phyloP scores from a whole-genome alignment of 2,888 invertebrate genomes.

The Deilephila elpenor region DNA sequence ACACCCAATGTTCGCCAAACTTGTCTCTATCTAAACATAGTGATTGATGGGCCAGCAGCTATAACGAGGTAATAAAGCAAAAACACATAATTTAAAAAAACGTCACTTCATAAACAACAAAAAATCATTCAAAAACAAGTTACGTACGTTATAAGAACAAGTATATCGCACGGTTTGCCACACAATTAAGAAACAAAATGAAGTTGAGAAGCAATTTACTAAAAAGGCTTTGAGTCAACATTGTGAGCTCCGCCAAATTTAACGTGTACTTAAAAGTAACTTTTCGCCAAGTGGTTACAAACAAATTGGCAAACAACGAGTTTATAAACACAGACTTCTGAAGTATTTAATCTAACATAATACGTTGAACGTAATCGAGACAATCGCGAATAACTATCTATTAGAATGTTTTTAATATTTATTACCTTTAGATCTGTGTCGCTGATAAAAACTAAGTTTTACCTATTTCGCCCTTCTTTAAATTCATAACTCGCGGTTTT shows the following conservation, averaged over 20 bases:
- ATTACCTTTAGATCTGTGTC: slow-evolving; percentile 8
- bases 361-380: not conserved
- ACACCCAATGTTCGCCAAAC: too few species aligned
- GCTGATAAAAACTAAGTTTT: not conserved
- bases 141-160: not conserved
- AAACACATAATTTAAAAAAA: not conserved
- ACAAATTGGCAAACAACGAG: not conserved
- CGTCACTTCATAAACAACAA: not conserved
- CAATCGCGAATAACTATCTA: not conserved
- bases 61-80: too few species aligned
- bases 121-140: not conserved
- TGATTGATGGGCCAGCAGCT: too few species aligned
- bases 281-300: slow-evolving; percentile 24
- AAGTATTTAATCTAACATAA: not conserved
- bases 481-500: slow-evolving; percentile 2
- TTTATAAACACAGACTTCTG: not conserved
- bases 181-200: slow-evolving; percentile 27
- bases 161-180: slow-evolving; percentile 17
- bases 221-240: slow-evolving; percentile 30
- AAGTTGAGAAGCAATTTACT: slow-evolving; percentile 22
- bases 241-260: slow-evolving; percentile 24
- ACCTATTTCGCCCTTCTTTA: slow-evolving; percentile 10
- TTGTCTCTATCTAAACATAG: too few species aligned
- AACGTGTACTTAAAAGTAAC: slow-evolving; percentile 23
- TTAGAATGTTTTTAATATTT: not conserved